A percentile compares a stretch with the other conserved stretches of the same genome.
Evolutionary conservation across 2,113 vertebrate genomes (phyloP).

Genomic region (Puma concolor): DNA sequence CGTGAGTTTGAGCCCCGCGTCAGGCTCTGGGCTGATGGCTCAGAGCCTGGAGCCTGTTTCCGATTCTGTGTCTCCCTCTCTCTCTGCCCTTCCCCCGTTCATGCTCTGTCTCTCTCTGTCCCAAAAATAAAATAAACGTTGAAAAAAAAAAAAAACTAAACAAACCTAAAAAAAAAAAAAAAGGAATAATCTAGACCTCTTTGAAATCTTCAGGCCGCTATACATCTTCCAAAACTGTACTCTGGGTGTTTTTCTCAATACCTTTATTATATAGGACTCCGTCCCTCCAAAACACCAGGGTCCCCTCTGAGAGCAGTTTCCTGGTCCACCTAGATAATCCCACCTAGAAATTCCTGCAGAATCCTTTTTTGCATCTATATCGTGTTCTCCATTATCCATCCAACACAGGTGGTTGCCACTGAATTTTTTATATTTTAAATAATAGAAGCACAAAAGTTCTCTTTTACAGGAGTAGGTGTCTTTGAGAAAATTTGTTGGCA

Average conservation of each 20-base stretch:
- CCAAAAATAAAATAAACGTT: too few species aligned
- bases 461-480: slow-evolving; percentile 78
- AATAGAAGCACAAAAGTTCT: slow-evolving; percentile 71
- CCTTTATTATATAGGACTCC: not conserved
- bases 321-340: not conserved
- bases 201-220: not conserved
- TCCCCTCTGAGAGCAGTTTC: not conserved
- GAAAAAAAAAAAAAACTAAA: too few species aligned
- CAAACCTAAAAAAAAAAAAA: too few species aligned
- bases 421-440: slow-evolving; percentile 76
- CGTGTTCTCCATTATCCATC: not conserved
- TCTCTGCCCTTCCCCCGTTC: too few species aligned
- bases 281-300: not conserved
- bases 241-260: not conserved
- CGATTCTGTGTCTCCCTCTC: too few species aligned
- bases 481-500: slow-evolving; percentile 67
- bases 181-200: not conserved
- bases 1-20: too few species aligned
- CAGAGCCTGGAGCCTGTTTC: too few species aligned
- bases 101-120: too few species aligned
- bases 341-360: not conserved
- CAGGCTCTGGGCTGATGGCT: too few species aligned
- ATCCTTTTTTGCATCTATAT: not conserved
- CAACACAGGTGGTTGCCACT: slow-evolving; percentile 10
- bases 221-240: not conserved